These are phyloP conservation scores for Semaprochilodus insignis DNA, from an alignment of 2,797 vertebrate species.

Conservation along the genomic window DNA sequence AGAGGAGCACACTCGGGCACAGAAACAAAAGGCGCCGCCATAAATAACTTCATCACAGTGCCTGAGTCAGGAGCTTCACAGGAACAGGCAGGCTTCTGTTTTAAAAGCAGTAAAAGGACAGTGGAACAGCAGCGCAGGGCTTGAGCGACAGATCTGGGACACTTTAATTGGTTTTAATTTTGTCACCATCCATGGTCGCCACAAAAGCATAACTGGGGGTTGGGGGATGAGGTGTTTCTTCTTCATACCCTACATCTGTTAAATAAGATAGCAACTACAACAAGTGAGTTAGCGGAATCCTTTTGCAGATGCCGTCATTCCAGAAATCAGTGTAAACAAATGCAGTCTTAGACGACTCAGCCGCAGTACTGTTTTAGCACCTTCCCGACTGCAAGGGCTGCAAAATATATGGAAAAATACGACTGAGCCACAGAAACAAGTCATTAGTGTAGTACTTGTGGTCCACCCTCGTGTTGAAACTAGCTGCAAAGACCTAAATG, in stretches of 20 bases:
- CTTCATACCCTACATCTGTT: neutral
- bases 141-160: conserved; percentile 52
- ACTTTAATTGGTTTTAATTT: conserved; percentile 52
- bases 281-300: neutral
- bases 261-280: neutral
- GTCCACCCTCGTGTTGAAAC: conserved; percentile 9
- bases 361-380: neutral
- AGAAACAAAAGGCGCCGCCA: conserved; percentile 49
- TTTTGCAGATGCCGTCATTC: neutral
- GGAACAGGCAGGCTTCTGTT: conserved; percentile 10
- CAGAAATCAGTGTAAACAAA: conserved; percentile 15
- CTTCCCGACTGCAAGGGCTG: neutral
- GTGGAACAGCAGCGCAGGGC: conserved; percentile 2
- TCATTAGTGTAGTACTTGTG: conserved; percentile 25
- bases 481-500: conserved; percentile 17
- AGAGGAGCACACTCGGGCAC: conserved; percentile 14
- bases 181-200: conserved; percentile 17
- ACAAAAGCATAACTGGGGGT: neutral
- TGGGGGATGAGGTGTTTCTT: neutral
- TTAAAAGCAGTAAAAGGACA: conserved; percentile 20
- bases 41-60: conserved; percentile 51
- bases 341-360: neutral
- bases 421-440: conserved; percentile 15
- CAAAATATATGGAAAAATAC: conserved; percentile 18
- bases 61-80: conserved; percentile 44